Percentiles rank a stretch among this genome's conserved stretches.
phyloP scores from a whole-genome alignment of 2,797 vertebrate genomes.

The Falco concolor region DNA sequence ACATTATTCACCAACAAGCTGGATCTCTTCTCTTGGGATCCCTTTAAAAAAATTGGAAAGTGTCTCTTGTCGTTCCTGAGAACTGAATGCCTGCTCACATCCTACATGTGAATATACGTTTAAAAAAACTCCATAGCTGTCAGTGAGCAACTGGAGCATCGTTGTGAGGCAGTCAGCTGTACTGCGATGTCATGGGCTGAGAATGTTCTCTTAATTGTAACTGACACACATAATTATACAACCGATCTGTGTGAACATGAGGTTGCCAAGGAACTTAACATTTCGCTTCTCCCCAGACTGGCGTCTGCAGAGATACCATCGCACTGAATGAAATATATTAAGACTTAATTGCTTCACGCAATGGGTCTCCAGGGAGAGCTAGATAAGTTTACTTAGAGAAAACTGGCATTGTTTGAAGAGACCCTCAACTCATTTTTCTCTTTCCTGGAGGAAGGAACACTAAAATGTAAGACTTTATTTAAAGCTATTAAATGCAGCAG shows the following conservation, averaged over 20 bases:
- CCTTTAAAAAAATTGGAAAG: constrained; percentile 37
- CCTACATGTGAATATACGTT: background rate
- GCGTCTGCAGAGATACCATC: constrained; percentile 77
- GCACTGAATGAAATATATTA: constrained; percentile 70
- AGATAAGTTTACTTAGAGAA: constrained; percentile 63
- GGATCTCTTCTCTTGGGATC: constrained; percentile 21
- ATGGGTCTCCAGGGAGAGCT: constrained; percentile 60
- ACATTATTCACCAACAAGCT: background rate
- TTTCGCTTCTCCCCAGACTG: constrained; percentile 73
- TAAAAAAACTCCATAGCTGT: constrained; percentile 27
- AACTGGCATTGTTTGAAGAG: constrained; percentile 59
- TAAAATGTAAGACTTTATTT: constrained; percentile 47
- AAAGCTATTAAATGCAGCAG: constrained; percentile 38
- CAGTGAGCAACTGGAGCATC: constrained; percentile 45
- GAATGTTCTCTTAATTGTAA: constrained; percentile 79
- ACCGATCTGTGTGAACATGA: constrained; percentile 71
- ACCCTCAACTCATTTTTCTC: constrained; percentile 41
- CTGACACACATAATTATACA: constrained; percentile 75
- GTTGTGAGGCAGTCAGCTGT: constrained; percentile 63
- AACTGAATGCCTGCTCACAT: constrained; percentile 27
- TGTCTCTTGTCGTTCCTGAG: background rate
- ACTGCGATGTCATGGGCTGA: constrained; percentile 66
- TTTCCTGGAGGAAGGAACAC: constrained; percentile 30
- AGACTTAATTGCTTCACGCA: constrained; percentile 70
- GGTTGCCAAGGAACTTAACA: constrained; percentile 74